Evolutionary conservation across 2,888 invertebrate species (phyloP), one percentile per base, ranked within the genome.

Genomic region (Hybos culiciformis): DNA sequence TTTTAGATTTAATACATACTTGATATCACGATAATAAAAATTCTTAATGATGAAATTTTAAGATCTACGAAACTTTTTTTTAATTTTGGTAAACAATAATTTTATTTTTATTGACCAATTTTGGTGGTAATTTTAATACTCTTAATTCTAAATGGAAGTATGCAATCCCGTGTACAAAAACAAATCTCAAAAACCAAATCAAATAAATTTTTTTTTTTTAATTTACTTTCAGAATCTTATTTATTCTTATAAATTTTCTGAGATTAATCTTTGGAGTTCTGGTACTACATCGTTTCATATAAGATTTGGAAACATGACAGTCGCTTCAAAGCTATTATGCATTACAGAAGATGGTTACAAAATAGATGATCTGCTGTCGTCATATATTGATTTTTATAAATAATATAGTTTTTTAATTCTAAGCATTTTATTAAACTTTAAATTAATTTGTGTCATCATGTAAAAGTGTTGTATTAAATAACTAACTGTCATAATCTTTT

Each of bases 241-340:
- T 49, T 78, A 79, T 5, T 83, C 83, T 12, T 84, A 92, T 66
- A 82, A 83, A 19, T 94, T 90, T 66, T 81, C 83, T 2, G 83
- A 88, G 56, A 73, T 96, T 48, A 87, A 85, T 40, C 92, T 92
- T 62, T 96, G 94, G 93, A 91, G 90, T 34, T 90, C 90, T 8
- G 93, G 93, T 11, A 92, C 91, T 62, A 92, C 88, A 0, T 94
- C 85, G 61, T 94, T 94, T 72, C 87, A 90, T 58, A 80, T 92
- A 73, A 90, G 92, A 0, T 86, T 94, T 57, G 93, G 93, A n/a
- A 93, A 90, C 61, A 78, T 94, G 61, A 80, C 94, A 54, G 77
- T 85, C 37, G 91, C 91, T 43, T 84, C 83, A 21, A 92, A 92
- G 63, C 69, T 82, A 45, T 72, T 94, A 3, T 92, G 90, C 61